phyloP scores from a whole-genome alignment of 53 echinoderm and acorn worm species.

The Antedon mediterranea region DNA sequence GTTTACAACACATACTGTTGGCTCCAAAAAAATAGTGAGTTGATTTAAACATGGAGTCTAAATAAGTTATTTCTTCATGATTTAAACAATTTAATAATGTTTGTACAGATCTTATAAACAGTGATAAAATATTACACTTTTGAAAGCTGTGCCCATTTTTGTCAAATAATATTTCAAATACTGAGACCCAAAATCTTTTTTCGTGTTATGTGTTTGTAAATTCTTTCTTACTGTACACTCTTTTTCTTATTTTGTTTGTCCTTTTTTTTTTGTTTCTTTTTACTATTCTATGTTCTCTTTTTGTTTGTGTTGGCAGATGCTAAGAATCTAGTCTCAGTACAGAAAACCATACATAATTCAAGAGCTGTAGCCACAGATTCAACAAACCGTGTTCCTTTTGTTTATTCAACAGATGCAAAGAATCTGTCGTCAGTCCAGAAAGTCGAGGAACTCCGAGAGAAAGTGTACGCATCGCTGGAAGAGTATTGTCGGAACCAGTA shows the following conservation, averaged over 20 bases:
- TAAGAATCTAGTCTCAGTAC: background rate
- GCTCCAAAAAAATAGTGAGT: too few relatives aligned
- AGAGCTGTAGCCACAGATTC: background rate
- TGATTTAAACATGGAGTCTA: too few relatives aligned
- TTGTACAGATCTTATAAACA: too few relatives aligned
- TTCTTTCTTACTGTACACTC: background rate
- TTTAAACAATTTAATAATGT: too few relatives aligned
- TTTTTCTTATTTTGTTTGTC: background rate
- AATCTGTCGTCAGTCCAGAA: slow-evolving; percentile 95
- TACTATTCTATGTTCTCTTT: background rate
- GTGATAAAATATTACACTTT: too few relatives aligned
- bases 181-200: too few relatives aligned
- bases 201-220: background rate
- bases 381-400: background rate
- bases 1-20: too few relatives aligned
- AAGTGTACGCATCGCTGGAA: slow-evolving; percentile 94
- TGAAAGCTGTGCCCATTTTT: too few relatives aligned
- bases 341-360: background rate
- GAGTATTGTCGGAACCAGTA: slow-evolving; percentile 92
- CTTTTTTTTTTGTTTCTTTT: background rate
- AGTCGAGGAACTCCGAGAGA: slow-evolving; percentile 93
- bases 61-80: too few relatives aligned
- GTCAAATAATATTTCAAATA: too few relatives aligned
- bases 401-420: slow-evolving; percentile 70
- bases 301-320: background rate